Conservation (phyloP, 2,797 vertebrate species). For the Hemibagrus guttatus region DNA sequence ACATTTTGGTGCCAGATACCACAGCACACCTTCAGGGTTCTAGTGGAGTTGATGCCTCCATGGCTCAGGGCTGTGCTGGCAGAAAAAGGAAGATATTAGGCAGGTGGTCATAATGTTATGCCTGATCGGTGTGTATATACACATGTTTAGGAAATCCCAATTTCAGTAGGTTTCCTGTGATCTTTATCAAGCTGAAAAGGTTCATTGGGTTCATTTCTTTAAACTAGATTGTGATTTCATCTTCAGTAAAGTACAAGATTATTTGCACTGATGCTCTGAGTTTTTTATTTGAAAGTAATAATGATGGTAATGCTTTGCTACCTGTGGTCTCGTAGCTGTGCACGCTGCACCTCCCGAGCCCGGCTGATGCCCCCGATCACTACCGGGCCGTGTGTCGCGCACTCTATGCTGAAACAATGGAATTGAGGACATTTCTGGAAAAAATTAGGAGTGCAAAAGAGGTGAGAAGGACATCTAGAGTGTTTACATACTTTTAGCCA, state of each 20-base stretch:
- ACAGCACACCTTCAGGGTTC: no score
- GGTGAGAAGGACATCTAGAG: constrained; percentile 73
- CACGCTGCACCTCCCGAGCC: constrained; percentile 84
- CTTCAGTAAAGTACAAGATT: background rate
- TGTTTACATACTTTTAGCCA: background rate
- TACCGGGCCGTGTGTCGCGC: constrained; percentile 97
- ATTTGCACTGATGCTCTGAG: background rate
- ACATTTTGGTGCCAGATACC: no score
- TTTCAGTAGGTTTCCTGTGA: background rate
- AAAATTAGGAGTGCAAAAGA: constrained; percentile 97
- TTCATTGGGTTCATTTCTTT: background rate
- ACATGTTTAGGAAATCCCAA: background rate
- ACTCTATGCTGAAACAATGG: constrained; percentile 92
- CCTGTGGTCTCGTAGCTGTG: constrained; percentile 78
- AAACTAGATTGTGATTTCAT: background rate
- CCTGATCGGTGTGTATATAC: no score
- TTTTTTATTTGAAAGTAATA: background rate
- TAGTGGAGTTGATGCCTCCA: no score
- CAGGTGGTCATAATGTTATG: no score
- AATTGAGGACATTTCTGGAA: constrained; percentile 89
- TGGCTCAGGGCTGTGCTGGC: no score
- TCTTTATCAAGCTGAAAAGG: no score
- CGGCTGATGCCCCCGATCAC: constrained; percentile 85
- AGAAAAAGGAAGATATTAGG: no score
- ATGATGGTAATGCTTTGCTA: background rate